A percentile compares a stretch with the other conserved stretches of the same genome.
These are phyloP conservation scores for Melanotaenia parkinsoni DNA, from an alignment of 2,797 vertebrate species.

Conservation along the genomic window DNA sequence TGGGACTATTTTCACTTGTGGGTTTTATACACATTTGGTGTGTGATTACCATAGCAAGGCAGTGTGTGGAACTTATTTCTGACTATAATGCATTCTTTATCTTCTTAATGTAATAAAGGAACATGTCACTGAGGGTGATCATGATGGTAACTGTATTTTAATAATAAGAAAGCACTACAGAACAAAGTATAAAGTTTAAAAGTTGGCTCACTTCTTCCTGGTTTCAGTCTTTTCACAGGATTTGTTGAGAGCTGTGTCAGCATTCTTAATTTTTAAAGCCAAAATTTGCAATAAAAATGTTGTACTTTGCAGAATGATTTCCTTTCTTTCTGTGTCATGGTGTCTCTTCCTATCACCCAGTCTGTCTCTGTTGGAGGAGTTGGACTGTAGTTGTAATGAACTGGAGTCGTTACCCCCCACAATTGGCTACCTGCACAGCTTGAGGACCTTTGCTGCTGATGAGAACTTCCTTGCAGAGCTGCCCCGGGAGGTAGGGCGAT, in stretches of 20 bases:
- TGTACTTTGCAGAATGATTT: conserved; percentile 32
- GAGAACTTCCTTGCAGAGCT: conserved; percentile 97
- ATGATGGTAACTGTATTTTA: not conserved
- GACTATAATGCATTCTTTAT: not conserved
- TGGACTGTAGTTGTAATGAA: conserved; percentile 99
- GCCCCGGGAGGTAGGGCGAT: conserved; percentile 88
- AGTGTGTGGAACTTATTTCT: not conserved
- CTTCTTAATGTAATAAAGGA: not conserved
- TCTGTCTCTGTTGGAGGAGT: conserved; percentile 96
- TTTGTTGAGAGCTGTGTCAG: conserved; percentile 25
- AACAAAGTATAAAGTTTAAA: not conserved
- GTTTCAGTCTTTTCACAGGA: conserved; percentile 37
- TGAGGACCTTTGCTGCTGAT: conserved; percentile 94
- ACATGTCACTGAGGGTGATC: not conserved
- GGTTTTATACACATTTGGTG: not conserved
- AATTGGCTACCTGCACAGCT: conserved; percentile 93
- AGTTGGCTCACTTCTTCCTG: conserved; percentile 6
- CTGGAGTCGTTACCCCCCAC: conserved; percentile 94
- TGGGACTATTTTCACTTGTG: conserved; percentile 3
- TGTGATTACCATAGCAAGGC: not conserved
- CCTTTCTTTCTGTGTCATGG: conserved; percentile 22
- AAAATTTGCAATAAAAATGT: conserved; percentile 12
- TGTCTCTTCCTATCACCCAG: conserved; percentile 75
- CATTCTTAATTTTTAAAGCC: conserved; percentile 28
- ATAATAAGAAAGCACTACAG: not conserved